Evolutionary conservation across 2,888 invertebrate genomes (phyloP), one percentile per base, ranked within the genome.

Genomic region (Tetragonisca angustula): DNA sequence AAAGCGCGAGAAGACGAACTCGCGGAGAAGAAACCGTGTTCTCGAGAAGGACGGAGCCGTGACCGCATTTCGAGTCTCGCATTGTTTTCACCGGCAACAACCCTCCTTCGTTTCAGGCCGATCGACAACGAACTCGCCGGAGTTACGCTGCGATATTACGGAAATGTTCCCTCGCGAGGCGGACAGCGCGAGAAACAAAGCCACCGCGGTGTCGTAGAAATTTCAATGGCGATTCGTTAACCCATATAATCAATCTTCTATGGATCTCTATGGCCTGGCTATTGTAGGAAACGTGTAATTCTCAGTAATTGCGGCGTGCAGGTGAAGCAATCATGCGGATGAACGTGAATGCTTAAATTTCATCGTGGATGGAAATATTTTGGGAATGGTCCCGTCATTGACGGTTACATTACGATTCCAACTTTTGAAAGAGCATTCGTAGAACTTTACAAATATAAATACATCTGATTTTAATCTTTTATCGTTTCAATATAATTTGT

Each of bases 51-150:
- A 74, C 79, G 65, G 61, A 78, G 79, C 72, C 83, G 72, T 85
- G 87, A 87, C 85, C 87, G 87, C 79, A 83, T 85, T 87, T 83
- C 72, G 61, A 50, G 76, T 36, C 59, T 81, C 76, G 62, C 73
- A 87, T 87, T 87, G 87, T 87, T 84, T 81, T 74, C 59, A 65
- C 62, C 74, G 72, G 32, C 54, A 49, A 72, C 61, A 76, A 72
- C 80, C 75, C 75, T 87, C 54, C 76, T 73, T 87, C 79, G 75
- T 83, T 73, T 64, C 69, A 59, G 19, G 13, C 21, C 84, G 73
- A 81, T 87, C 84, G 79, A 84, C 79, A 74, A 77, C 65, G 69
- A 81, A 81, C 72, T 79, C 77, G 19, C 56, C 17, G 52, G 36
- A 59, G 56, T 67, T 59, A 52, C 64, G 70, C 62, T 24, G 67